Evolutionary conservation across 23 tunicate species (phyloP), one percentile per base, ranked within the genome.

Genomic region (Clavelina lepadiformis): DNA sequence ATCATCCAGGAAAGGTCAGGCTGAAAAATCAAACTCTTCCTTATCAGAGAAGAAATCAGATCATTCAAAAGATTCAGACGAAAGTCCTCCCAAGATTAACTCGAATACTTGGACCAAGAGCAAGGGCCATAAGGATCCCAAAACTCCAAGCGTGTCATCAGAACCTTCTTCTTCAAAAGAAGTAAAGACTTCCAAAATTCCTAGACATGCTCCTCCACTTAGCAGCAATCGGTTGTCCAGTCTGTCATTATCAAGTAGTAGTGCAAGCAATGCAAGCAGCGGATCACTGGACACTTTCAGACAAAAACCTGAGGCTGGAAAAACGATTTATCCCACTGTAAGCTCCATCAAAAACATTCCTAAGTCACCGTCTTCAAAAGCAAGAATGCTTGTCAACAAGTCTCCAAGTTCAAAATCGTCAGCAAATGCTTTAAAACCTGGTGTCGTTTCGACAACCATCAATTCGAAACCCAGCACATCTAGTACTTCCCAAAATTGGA

Each of bases 221-320:
- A 38, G 35, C 29, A 45, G 80, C 51, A 61, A 45, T 35, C 72
- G 47, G 51, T 30, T 69, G 0, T 86, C 95, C 25, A 77, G 84
- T 37, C 64, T 86, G 0, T 86, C 95, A 1, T 47, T 86, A 19
- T 72, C 95, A 3, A 86, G 95, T 30, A 86, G 95, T 57, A 65
- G 76, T 38, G 76, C 35, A 11, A 65, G 80, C 55, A 71, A 61
- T 29, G 57, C 50, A 25, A 54, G 61, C 68, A 24, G 65, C n/a
- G 34, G 22, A 15, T 63, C 67, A 2, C 68, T 66, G 31, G 46
- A 56, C 18, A 69, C 58, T 33, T 62, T n/a, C n/a, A n/a, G n/a
- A 50, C 50, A 65, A 18, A 27, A 33, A 32, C 33, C 58, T 13
- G 24, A 38, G 33, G 29, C 71, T 22, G 2, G 61, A 23, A 44